Evolutionary conservation across 2,797 vertebrate species (phyloP), one percentile per base, ranked within the genome.

Genomic region (Craterocephalus amniculus): DNA sequence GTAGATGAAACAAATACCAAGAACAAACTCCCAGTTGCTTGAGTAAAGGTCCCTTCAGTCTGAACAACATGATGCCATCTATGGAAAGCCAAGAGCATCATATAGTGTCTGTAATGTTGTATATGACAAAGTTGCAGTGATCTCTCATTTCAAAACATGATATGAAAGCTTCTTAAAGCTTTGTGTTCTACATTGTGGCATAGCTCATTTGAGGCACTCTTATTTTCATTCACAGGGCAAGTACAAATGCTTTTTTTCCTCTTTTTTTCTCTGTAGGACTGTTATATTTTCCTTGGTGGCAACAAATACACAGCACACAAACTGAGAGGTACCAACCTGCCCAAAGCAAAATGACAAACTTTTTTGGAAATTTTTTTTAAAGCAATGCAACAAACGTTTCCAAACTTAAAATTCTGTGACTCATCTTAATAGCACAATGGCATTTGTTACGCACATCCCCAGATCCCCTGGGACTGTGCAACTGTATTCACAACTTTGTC

Each of bases 1-100:
- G 57, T 29, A 58, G 71, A 72, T 27, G 48, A 36, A 36, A 43
- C 38, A 43, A 62, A 55, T 32, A 70, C 22, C 48, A 69, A 62
- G 24, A 61, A 63, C 54, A 67, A 70, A 34, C 13, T 29, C 3
- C 3, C 18, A 49, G 20, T 20, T 43, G 2, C 10, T 4, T 31
- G 24, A 20, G 13, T 32, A 14, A 32, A 34, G 5, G 13, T 14
- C 2, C 51, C 26, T 12, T 32, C 8, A 0, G 29, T 5, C 60
- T 24, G 13, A 22, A 32, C 22, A 22, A 29, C 43, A 43, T 20
- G 9, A 18, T 48, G 40, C 10, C 20, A 43, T 34, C 32, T 34
- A 34, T 34, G 40, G 13, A 45, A 45, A 48, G 20, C 43, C 20
- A 48, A 22, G 7, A 48, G 43, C 20, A 22, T 48, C 20, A 22